Percentiles rank a stretch among this genome's conserved stretches.
These are phyloP conservation scores for human (Homo sapiens) DNA, from an alignment of 2,113 vertebrate species.

Conservation along the genomic window GRCh38 chr3:158704501-158705000, in stretches of 20 bases:
- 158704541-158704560: background rate
- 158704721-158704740: too few species aligned
- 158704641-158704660: background rate
- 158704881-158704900: conserved; percentile 79
- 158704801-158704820: conserved; percentile 79
- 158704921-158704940: conserved; percentile 77
- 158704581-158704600: background rate
- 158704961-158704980: background rate
- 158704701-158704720: background rate
- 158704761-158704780: fast-evolving
- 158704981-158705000: background rate
- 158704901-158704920: conserved; percentile 74
- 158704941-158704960: background rate
- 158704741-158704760: fast-evolving
- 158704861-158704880: conserved; percentile 83
- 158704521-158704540: background rate
- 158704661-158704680: background rate
- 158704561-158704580: background rate
- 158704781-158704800: conserved; percentile 83
- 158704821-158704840: conserved; percentile 67
- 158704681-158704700: background rate
- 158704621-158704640: background rate
- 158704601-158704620: background rate
- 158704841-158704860: conserved; percentile 85
- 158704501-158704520: background rate